Conservation (phyloP, 2,113 vertebrate species). For the Guaruba guarouba region DNA sequence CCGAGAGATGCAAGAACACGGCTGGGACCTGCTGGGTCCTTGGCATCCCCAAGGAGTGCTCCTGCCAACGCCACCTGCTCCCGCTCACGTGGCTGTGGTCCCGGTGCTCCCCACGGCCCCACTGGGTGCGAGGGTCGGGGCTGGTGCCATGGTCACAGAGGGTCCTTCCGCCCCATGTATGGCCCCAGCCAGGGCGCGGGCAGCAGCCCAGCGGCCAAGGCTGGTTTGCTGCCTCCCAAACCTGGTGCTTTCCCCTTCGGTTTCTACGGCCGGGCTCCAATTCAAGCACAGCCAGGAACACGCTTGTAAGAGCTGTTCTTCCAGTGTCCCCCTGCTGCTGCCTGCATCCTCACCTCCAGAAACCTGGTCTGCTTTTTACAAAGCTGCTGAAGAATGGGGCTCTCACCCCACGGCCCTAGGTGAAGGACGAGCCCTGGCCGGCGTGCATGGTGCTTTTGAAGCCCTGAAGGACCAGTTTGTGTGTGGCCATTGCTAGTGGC, state of each 20-base stretch:
- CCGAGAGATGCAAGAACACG: background rate
- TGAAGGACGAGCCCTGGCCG: rapidly evolving
- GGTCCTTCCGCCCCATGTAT: rapidly evolving
- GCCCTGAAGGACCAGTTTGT: background rate
- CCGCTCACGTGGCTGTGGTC: background rate
- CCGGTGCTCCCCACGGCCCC: background rate
- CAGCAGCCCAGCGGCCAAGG: background rate
- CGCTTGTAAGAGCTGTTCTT: background rate
- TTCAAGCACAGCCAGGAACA: background rate
- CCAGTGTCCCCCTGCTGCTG: background rate
- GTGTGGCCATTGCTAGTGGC: background rate
- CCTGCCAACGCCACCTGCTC: conserved; percentile 35
- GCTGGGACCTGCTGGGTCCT: background rate
- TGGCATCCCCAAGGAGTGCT: background rate
- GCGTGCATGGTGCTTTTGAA: background rate
- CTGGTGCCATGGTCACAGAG: rapidly evolving
- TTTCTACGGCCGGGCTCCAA: background rate
- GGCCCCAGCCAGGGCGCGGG: rapidly evolving
- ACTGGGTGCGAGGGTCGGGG: background rate
- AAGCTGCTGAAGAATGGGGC: background rate
- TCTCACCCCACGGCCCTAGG: rapidly evolving
- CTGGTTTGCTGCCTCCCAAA: background rate
- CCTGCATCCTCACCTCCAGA: background rate
- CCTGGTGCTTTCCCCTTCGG: background rate
- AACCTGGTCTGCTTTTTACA: background rate